A percentile compares a stretch with the other conserved stretches of the same genome.
These are phyloP conservation scores for Cottus gobio DNA, from an alignment of 2,113 vertebrate genomes.

Conservation along the genomic window DNA sequence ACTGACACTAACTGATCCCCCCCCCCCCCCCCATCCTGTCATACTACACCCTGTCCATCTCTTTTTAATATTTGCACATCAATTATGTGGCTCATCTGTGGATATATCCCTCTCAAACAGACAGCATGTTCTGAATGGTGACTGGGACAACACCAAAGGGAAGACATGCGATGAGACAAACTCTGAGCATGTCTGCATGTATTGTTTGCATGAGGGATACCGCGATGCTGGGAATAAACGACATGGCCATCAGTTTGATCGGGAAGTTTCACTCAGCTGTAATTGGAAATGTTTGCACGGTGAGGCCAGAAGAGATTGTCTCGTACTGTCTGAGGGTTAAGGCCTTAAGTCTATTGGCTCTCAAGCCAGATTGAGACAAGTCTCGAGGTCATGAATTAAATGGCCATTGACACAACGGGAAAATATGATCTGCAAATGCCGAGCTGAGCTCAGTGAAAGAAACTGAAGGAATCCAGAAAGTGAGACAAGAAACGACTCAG, in stretches of 20 bases:
- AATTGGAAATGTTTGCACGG: slow-evolving; percentile 7
- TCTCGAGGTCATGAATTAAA: slow-evolving; percentile 4
- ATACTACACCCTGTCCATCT: slow-evolving; percentile 29
- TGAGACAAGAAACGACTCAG: not conserved
- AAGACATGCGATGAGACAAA: slow-evolving; percentile 14
- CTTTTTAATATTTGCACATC: slow-evolving; percentile 47
- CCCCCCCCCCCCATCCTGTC: slow-evolving; percentile 3
- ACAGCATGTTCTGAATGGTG: not conserved
- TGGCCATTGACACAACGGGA: not conserved
- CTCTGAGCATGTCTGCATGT: not conserved
- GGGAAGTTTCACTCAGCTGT: not conserved
- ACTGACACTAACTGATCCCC: slow-evolving; percentile 54
- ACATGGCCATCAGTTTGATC: not conserved
- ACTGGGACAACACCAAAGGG: not conserved
- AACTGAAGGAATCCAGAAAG: not conserved
- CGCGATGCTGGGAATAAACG: slow-evolving; percentile 1
- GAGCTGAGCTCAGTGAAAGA: not conserved
- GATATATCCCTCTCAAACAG: slow-evolving; percentile 1
- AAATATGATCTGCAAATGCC: not conserved
- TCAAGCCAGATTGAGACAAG: not conserved
- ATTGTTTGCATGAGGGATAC: slow-evolving; percentile 7
- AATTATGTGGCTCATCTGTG: slow-evolving; percentile 25
- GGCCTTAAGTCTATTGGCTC: not conserved
- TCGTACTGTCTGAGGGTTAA: slow-evolving; percentile 4
- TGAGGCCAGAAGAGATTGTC: slow-evolving; percentile 1